These are phyloP conservation scores for Muschampia staudingeri DNA, from an alignment of 2,888 invertebrate genomes.

Conservation along the genomic window DNA sequence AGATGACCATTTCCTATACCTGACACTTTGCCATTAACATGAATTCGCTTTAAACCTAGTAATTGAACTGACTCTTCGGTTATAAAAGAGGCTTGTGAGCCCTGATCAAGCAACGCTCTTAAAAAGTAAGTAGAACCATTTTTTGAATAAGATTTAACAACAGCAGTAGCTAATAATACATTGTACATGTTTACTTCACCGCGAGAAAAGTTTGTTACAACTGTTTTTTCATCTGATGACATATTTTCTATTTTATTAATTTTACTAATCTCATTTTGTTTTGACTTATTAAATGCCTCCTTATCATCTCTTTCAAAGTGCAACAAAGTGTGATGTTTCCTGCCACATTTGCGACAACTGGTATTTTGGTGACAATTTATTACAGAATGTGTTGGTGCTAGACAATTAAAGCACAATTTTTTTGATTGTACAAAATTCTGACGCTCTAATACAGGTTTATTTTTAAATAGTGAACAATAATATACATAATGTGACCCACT, in stretches of 20 bases:
- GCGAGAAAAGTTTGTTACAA: neutral
- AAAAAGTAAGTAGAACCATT: conserved; percentile 24
- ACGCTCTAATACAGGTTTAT: too few relatives aligned
- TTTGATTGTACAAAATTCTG: too few relatives aligned
- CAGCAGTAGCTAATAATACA: conserved; percentile 51
- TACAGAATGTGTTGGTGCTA: too few relatives aligned
- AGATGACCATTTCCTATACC: conserved; percentile 42
- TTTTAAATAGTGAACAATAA: too few relatives aligned
- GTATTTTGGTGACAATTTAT: too few relatives aligned
- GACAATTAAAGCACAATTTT: too few relatives aligned
- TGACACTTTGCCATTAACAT: conserved; percentile 32
- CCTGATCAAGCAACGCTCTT: neutral
- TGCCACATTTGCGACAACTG: too few relatives aligned
- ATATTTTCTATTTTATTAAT: neutral
- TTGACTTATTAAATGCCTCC: too few relatives aligned
- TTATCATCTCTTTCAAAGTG: too few relatives aligned
- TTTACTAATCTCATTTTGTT: neutral
- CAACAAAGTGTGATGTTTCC: too few relatives aligned
- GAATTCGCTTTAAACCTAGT: conserved; percentile 33
- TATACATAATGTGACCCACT: neutral
- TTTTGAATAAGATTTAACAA: neutral
- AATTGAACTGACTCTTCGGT: conserved; percentile 42
- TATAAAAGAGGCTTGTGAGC: neutral
- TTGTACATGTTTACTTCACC: neutral
- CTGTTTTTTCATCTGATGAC: neutral